Evolutionary conservation across 2,888 invertebrate genomes (phyloP), one percentile per base, ranked within the genome.

Genomic region (Falcaria lacertinaria): DNA sequence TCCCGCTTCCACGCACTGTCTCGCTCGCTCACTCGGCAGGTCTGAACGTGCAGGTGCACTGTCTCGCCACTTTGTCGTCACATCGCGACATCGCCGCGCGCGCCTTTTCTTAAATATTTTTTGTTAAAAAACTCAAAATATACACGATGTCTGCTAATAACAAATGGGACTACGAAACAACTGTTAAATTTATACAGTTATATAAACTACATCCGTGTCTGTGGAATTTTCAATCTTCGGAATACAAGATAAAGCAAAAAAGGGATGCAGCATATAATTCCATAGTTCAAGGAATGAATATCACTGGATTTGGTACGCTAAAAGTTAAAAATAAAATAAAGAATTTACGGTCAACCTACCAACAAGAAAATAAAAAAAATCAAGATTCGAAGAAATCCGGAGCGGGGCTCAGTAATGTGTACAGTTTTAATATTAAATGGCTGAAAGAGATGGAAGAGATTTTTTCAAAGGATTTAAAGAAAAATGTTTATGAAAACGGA

Each of bases 241-340:
- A 48, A 36, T 48, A 52, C 41, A 44, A 43, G 38, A 43, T 35
- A 33, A 47, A 48, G 34, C 43, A 45, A 43, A 46, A 47, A 44
- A 45, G 44, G 15, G 43, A 43, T 50, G 43, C 48, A 43, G 44
- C 41, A 28, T 34, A 42, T 35, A 41, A 34, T 39, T 34, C 38
- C 28, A 45, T 41, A 32, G 39, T 32, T 19, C 15, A 48, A 5
- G 42, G 41, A 44, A 51, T 50, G 42, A 39, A 45, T 34, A 44
- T 44, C 2, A 33, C 33, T 4, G 42, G 19, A 19, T 19, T 45
- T 25, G 46, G 39, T 16, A 14, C 22, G 1, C 25, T 15, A 38
- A 47, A 50, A 22, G 45, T 38, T 15, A n/a, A n/a, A n/a, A n/a
- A n/a, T n/a, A n/a, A n/a, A n/a, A n/a, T n/a, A n/a, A n/a, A n/a